Percentiles rank a stretch among this genome's conserved stretches.
Evolutionary conservation across 2,888 invertebrate species (phyloP).

Genomic region (Thera britannica): DNA sequence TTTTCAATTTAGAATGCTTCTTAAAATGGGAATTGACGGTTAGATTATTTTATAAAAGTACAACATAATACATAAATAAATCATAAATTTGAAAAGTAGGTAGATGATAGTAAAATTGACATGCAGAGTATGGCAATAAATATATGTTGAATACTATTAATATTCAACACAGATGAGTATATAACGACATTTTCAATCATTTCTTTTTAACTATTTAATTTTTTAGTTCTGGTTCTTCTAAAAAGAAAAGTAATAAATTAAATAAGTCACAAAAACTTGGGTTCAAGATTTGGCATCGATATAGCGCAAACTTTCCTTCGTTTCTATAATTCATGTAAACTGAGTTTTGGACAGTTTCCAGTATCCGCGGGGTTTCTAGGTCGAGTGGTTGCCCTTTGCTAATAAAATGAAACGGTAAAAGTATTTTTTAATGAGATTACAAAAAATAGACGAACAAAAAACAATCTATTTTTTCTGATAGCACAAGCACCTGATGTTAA

Average conservation of each 20-base stretch:
- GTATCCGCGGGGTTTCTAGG: conserved; percentile 28
- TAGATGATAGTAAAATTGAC: no score
- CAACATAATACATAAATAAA: no score
- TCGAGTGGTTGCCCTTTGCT: conserved; percentile 37
- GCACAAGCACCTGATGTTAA: no score
- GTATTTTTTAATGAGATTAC: conserved; percentile 13
- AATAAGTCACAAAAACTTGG: conserved; percentile 16
- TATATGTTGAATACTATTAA: no score
- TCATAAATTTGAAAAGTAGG: no score
- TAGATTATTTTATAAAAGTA: no score
- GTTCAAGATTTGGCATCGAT: conserved; percentile 30
- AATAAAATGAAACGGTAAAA: conserved; percentile 16
- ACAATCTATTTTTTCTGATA: no score
- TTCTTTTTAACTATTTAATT: background rate
- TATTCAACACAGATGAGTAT: no score
- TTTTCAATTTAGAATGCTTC: no score
- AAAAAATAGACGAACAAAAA: background rate
- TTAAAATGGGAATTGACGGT: no score
- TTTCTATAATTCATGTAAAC: conserved; percentile 31
- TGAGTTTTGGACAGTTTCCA: conserved; percentile 37
- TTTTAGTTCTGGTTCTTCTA: background rate
- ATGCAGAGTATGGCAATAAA: no score
- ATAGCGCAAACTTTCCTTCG: conserved; percentile 21
- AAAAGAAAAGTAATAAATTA: conserved; percentile 27
- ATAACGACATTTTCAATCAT: no score